Conservation (phyloP, 2,113 vertebrate species). For the Chaetorhynchus papuensis region DNA sequence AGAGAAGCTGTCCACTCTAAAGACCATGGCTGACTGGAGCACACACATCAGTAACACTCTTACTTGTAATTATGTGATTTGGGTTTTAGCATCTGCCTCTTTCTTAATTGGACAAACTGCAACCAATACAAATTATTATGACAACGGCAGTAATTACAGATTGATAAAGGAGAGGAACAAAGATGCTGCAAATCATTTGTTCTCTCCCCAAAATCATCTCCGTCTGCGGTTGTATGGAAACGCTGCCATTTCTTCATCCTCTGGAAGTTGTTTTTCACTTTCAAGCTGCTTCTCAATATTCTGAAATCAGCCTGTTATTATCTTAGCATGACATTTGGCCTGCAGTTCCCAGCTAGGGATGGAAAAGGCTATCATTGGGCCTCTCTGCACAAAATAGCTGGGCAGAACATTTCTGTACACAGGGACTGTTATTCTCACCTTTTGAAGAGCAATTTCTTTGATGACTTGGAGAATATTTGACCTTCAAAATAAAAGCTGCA, state of each 20-base stretch:
- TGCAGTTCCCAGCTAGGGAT: slow-evolving; percentile 34
- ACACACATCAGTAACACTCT: background rate
- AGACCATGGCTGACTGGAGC: background rate
- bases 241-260: background rate
- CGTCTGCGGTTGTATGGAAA: background rate
- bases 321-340: slow-evolving; percentile 54
- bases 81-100: slow-evolving; percentile 10
- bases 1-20: background rate
- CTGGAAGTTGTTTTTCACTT: slow-evolving; percentile 16
- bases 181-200: background rate
- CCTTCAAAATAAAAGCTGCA: slow-evolving; percentile 48
- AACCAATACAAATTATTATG: background rate
- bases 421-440: slow-evolving; percentile 36
- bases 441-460: slow-evolving; percentile 46
- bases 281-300: slow-evolving; percentile 5
- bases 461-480: slow-evolving; percentile 40
- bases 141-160: slow-evolving; percentile 27
- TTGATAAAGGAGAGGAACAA: slow-evolving; percentile 37
- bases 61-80: background rate
- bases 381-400: slow-evolving; percentile 28
- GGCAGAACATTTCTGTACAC: slow-evolving; percentile 32
- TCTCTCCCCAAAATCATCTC: background rate
- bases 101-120: slow-evolving; percentile 15
- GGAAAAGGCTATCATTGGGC: slow-evolving; percentile 42
- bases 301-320: slow-evolving; percentile 32